Percentiles rank a stretch among this genome's conserved stretches.
Evolutionary conservation across 2,113 vertebrate genomes (phyloP).

Genomic region (Origma solitaria): DNA sequence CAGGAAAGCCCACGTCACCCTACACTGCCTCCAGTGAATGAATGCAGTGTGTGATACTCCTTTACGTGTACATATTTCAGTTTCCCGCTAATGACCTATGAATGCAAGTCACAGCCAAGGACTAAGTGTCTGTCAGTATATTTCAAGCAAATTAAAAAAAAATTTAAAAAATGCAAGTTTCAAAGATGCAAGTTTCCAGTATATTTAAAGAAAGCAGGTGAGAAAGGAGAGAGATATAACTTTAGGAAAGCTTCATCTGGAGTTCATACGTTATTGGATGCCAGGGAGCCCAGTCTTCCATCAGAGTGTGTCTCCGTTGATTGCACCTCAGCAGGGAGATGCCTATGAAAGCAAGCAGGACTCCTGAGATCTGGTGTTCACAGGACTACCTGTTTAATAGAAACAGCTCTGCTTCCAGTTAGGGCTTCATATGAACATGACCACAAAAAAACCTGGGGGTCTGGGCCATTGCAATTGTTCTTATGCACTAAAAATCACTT

Average conservation of each 20-base stretch:
- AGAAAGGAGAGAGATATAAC: not conserved
- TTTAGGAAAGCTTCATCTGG: not conserved
- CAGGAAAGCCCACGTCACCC: not conserved
- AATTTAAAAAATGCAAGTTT: not conserved
- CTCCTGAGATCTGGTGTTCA: not conserved
- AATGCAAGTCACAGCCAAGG: not conserved
- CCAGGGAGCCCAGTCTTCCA: not conserved
- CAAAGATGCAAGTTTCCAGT: not conserved
- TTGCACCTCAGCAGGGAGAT: not conserved
- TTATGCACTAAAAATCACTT: not conserved
- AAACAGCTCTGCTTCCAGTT: not conserved
- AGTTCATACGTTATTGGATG: not conserved
- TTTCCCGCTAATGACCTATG: not conserved
- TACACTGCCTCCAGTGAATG: not conserved
- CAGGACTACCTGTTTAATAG: not conserved
- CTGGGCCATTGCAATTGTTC: not conserved
- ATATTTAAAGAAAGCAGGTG: not conserved
- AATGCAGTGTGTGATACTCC: not conserved
- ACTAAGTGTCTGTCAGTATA: not conserved
- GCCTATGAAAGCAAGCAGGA: not conserved
- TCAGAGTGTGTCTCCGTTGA: not conserved
- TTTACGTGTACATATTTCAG: not conserved
- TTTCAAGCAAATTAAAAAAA: not conserved
- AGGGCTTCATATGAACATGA: not conserved
- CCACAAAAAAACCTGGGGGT: not conserved